Evolutionary conservation across 2,888 invertebrate species (phyloP), one percentile per base, ranked within the genome.

Genomic region (Drosophila stalkeri): DNA sequence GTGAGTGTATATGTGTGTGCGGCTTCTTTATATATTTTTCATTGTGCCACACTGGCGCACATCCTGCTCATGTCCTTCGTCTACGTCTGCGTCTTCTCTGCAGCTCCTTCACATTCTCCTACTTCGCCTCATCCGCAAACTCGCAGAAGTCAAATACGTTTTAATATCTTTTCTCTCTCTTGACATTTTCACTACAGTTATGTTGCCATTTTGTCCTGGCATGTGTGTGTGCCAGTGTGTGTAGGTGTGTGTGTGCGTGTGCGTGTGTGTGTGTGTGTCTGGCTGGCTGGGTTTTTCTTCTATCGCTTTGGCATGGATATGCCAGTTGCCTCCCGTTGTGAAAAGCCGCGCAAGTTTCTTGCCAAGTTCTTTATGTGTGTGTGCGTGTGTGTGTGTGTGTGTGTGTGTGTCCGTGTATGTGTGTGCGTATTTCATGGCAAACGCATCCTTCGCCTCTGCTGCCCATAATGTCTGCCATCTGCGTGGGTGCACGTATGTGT

Each of bases 161-260:
- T 91, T 91, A 91, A 90, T 91, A 90, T 91, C 91, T 91, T 84
- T 89, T 91, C 89, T 91, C 89, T 89, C 90, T 89, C 89, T 91
- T 89, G 89, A 91, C 89, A 89, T 89, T 91, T 86, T 89, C 91
- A 91, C 88, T 91, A 91, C 91, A 89, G 91, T 89, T 90, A 90
- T 86, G 91, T 83, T 86, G 91, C 86, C 90, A 85, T 83, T 90
- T 89, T 90, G 75, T 73, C 47, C 78, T 67, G 77, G 61, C 77
- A 77, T 81, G 49, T 61, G 44, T 35, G 37, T 35, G 37, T 43
- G 27, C 16, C 23, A 39, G 8, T 23, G n/a, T 69, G 51, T 52
- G 12, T 20, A 12, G 64, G 31, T 67, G 52, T 64, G 51, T 55
- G 49, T 64, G 39, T 41, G n/a, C 47, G 33, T 62, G 12, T 70